Evolutionary conservation across 2,888 invertebrate genomes (phyloP).

Genomic region (Agonopterix arenella): DNA sequence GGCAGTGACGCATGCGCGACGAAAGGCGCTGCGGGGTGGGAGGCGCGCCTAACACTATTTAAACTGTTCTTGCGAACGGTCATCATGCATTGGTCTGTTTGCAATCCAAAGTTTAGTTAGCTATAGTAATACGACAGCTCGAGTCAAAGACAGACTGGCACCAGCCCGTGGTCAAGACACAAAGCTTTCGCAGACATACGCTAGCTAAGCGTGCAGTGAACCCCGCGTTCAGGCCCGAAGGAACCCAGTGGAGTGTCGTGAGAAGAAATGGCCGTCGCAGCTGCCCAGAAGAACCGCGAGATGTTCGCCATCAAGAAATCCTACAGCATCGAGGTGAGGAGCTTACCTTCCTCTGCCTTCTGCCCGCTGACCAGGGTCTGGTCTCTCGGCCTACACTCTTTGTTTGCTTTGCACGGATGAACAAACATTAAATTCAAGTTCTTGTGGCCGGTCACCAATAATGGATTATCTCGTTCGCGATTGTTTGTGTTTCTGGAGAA

Average conservation of each 20-base stretch:
- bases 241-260: slow-evolving; percentile 68
- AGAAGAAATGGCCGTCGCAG: slow-evolving; percentile 89
- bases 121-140: slow-evolving; percentile 74
- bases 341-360: slow-evolving; percentile 18
- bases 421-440: slow-evolving; percentile 9
- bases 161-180: slow-evolving; percentile 79
- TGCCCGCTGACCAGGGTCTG: slow-evolving; percentile 8
- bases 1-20: slow-evolving; percentile 79
- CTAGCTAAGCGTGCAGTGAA: slow-evolving; percentile 75
- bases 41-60: slow-evolving; percentile 78
- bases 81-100: slow-evolving; percentile 83
- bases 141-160: slow-evolving; percentile 76
- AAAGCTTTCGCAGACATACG: slow-evolving; percentile 73
- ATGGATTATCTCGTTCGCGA: slow-evolving; percentile 1
- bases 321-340: slow-evolving; percentile 96
- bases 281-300: slow-evolving; percentile 95
- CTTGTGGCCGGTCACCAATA: slow-evolving; percentile 16
- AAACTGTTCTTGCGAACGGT: slow-evolving; percentile 80
- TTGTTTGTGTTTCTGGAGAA: background rate
- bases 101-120: slow-evolving; percentile 80
- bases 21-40: slow-evolving; percentile 75
- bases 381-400: background rate
- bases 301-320: slow-evolving; percentile 98
- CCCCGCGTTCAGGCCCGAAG: slow-evolving; percentile 63
- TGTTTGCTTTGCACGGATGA: slow-evolving; percentile 3